phyloP scores from a whole-genome alignment of 2,888 invertebrate genomes.

The Drosophila multiciliata region DNA sequence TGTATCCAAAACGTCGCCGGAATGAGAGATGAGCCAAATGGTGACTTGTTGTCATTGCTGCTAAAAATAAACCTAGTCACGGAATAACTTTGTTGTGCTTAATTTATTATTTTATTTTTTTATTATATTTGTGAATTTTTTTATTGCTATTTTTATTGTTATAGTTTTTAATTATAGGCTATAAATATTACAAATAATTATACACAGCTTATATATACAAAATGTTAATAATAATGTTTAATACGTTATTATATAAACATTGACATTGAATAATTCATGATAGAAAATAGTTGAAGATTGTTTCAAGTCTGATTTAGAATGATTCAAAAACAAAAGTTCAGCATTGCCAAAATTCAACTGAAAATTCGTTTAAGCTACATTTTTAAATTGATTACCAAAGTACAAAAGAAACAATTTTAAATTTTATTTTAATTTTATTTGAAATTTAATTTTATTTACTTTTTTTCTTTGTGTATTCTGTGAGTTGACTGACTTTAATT shows the following conservation, averaged over 20 bases:
- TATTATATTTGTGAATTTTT: not conserved
- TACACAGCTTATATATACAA: too few species aligned
- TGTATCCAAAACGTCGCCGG: constrained; percentile 31
- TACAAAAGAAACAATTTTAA: too few species aligned
- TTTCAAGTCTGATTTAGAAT: not conserved
- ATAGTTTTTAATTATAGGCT: not conserved
- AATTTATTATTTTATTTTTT: not conserved
- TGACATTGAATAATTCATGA: not conserved
- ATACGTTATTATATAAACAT: too few species aligned
- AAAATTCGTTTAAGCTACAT: not conserved
- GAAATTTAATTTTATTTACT: too few species aligned
- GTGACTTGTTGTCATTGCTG: constrained; percentile 36
- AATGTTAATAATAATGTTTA: too few species aligned
- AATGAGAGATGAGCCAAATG: constrained; percentile 44
- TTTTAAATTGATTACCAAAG: not conserved
- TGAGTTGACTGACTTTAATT: too few species aligned
- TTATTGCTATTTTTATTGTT: not conserved
- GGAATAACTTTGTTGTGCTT: not conserved
- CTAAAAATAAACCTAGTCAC: constrained; percentile 8
- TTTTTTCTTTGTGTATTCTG: too few species aligned
- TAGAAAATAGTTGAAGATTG: not conserved
- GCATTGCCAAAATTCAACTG: not conserved
- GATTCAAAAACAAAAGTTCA: not conserved
- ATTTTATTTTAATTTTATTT: too few species aligned
- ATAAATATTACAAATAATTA: not conserved